phyloP scores from a whole-genome alignment of 2,888 invertebrate species.

The Tribolium freemani region DNA sequence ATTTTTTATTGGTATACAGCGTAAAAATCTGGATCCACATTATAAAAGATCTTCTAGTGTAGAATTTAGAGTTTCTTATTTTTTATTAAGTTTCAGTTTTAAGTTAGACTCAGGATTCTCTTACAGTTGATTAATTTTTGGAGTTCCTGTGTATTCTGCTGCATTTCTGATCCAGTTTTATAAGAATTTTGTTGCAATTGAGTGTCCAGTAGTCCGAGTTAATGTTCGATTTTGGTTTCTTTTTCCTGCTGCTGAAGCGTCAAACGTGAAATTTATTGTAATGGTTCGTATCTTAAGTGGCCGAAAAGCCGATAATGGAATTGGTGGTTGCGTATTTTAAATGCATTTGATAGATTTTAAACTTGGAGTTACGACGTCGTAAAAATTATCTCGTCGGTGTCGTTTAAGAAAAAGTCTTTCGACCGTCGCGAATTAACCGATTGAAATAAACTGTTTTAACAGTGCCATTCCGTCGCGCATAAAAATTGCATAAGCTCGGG shows the following conservation, averaged over 20 bases:
- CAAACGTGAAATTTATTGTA: slow-evolving; percentile 11
- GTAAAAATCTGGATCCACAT: no score
- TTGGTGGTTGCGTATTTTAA: slow-evolving; percentile 23
- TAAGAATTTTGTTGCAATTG: no score
- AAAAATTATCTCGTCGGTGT: slow-evolving; percentile 21
- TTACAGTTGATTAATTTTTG: no score
- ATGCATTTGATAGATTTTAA: slow-evolving; percentile 21
- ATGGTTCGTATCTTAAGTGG: slow-evolving; percentile 12
- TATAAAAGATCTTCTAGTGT: no score
- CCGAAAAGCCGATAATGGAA: slow-evolving; percentile 13
- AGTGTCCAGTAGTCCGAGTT: neutral
- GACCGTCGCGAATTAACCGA: slow-evolving; percentile 10
- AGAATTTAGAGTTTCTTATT: no score
- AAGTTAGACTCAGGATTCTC: no score
- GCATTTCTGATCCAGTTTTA: no score
- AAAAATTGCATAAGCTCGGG: neutral
- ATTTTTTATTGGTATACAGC: no score
- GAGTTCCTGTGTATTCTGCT: no score
- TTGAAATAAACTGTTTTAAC: neutral
- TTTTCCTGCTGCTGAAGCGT: neutral
- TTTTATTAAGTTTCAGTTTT: no score
- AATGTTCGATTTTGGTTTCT: neutral
- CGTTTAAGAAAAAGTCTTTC: neutral
- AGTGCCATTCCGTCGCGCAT: neutral
- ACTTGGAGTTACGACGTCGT: slow-evolving; percentile 1